Evolutionary conservation across 2,888 invertebrate species (phyloP), one percentile per base, ranked within the genome.

Genomic region (Papilio gigon): DNA sequence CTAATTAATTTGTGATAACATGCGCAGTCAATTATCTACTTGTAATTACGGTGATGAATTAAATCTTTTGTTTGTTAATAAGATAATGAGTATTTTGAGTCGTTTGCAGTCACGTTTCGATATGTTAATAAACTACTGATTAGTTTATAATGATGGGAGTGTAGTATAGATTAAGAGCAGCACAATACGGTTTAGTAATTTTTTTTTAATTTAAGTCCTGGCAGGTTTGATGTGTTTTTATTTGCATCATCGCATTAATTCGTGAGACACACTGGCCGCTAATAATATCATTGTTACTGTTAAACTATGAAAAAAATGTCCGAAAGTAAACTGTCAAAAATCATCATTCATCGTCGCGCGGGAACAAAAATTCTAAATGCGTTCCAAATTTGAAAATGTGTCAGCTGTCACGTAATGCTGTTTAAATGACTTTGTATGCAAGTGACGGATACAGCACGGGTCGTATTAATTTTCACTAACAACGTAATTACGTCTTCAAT

Each of bases 301-400:
- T 58, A 8, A 0, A 25, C 6, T 33, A 6, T 4, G 30, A 5
- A 25, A 67, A 30, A 53, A 30, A 14, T 17, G 14, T 35, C 27
- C 59, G n/a, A 47, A 61, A 37, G 22, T 30, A 50, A 47, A n/a
- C 22, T 33, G 35, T 66, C 17, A 66, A 35, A 27, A 60, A 20
- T 8, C 27, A 42, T 53, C 11, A 62, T 30, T n/a, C 67, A 44
- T 56, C 63, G 44, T 35, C 33, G 63, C 12, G 17, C n/a, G 11
- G 22, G 35, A 61, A 14, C 27, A 50, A 27, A 25, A n/a, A 14
- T 27, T 33, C 8, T 56, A 60, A 64, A 68, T 60, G 64, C 50
- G 64, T 68, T 68, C 64, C 30, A 59, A 64, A 68, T 64, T 64
- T 58, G 59, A 64, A 68, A 64, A 68, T 64, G 64, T 59, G 59